Conservation (phyloP, 23 tunicate genomes). For the Pegea sp. region DNA sequence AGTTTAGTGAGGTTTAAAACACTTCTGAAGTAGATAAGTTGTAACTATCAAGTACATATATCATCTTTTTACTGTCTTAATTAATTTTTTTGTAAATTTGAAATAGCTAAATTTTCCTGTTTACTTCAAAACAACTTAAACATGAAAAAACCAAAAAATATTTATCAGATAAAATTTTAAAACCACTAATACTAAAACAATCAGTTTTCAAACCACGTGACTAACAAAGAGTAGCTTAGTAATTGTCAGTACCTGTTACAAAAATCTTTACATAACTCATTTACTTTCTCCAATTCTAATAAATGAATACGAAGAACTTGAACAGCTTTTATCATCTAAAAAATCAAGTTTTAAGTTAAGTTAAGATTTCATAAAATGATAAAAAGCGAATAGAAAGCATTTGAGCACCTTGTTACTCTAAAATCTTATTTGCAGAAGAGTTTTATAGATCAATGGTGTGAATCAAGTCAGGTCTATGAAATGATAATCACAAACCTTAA, state of each 20-base stretch:
- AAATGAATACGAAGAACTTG: slow-evolving; percentile 91
- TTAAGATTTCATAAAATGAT: neutral
- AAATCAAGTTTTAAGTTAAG: slow-evolving; percentile 3
- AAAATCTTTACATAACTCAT: slow-evolving; percentile 91
- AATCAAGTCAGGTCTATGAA: no score
- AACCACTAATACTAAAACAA: neutral
- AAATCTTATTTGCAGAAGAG: no score
- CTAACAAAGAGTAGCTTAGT: neutral
- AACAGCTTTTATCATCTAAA: slow-evolving; percentile 83
- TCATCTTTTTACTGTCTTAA: no score
- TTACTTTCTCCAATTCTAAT: slow-evolving; percentile 6
- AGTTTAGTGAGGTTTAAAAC: no score
- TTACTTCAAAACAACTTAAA: neutral
- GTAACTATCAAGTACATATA: no score
- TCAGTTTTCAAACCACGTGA: neutral
- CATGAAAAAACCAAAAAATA: slow-evolving; percentile 1
- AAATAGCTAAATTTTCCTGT: no score
- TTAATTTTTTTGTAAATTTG: no score
- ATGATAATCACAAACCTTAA: no score
- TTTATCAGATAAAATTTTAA: neutral
- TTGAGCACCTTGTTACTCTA: no score
- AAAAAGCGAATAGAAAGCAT: no score
- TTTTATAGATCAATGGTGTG: no score
- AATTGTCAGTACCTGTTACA: slow-evolving; percentile 50
- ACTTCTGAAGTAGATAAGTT: no score